Conservation (phyloP, 2,113 vertebrate genomes). For the Podarcis muralis region DNA sequence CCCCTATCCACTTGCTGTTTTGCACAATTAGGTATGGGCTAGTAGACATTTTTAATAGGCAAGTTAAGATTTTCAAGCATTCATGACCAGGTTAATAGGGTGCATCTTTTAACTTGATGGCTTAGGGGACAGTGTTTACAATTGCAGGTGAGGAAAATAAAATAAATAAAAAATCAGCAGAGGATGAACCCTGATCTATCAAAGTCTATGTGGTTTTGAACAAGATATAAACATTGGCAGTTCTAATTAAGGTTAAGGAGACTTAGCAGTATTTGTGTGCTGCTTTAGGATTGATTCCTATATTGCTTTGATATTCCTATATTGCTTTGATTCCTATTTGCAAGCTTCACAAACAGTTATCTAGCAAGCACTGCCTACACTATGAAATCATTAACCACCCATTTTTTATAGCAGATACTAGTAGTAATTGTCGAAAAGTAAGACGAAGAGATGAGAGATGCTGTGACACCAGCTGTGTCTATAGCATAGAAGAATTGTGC, state of each 20-base stretch:
- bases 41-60: slow-evolving; percentile 1
- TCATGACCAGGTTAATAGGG: slow-evolving; percentile 10
- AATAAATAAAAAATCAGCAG: slow-evolving; percentile 17
- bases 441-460: not conserved
- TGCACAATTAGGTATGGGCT: not conserved
- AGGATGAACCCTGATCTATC: not conserved
- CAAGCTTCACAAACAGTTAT: not conserved
- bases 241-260: slow-evolving; percentile 13
- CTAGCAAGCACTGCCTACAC: not conserved
- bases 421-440: slow-evolving; percentile 14
- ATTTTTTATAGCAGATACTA: not conserved
- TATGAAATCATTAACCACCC: slow-evolving; percentile 29
- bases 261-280: not conserved
- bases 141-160: slow-evolving; percentile 34
- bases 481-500: not conserved
- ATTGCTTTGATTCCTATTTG: not conserved
- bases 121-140: slow-evolving; percentile 12
- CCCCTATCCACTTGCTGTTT: not conserved
- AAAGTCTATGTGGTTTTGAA: slow-evolving; percentile 2
- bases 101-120: not conserved
- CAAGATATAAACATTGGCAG: not conserved
- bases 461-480: not conserved
- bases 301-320: not conserved
- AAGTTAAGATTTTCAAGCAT: not conserved
- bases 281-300: not conserved